These are phyloP conservation scores for Drosophila kikkawai DNA, from an alignment of 1,140 invertebrate species.

Conservation along the genomic window DNA sequence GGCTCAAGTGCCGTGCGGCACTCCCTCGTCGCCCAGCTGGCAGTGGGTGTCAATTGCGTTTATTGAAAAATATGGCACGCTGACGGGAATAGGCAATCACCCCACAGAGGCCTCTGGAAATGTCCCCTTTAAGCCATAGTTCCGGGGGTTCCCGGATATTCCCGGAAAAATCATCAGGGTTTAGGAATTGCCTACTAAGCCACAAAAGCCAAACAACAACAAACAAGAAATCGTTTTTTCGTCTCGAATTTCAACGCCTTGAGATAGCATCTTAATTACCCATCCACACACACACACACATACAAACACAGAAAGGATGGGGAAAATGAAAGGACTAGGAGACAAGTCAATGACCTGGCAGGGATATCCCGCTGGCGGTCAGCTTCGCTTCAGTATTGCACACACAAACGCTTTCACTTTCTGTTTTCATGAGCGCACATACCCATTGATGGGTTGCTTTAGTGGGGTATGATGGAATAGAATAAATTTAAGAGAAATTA, in stretches of 20 bases:
- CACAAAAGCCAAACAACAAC: conserved; percentile 23
- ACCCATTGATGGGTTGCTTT: neutral
- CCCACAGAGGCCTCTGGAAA: conserved; percentile 7
- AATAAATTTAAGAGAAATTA: rapidly evolving
- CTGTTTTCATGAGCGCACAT: neutral
- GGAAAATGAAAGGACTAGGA: conserved; percentile 1
- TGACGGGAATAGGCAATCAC: conserved; percentile 24
- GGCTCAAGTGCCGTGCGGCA: conserved; percentile 16
- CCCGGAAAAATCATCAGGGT: conserved; percentile 1
- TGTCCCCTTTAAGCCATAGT: conserved; percentile 28
- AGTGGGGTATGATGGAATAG: neutral
- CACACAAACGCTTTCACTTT: conserved; percentile 34
- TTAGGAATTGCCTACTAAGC: conserved; percentile 25
- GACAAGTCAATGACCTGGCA: conserved; percentile 65
- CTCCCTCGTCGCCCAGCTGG: neutral
- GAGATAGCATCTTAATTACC: conserved; percentile 78
- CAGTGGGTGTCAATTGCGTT: conserved; percentile 63
- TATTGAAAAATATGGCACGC: conserved; percentile 70
- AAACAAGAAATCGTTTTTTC: conserved; percentile 41
- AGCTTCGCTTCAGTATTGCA: conserved; percentile 49
- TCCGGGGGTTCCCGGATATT: conserved; percentile 16
- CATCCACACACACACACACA: conserved; percentile 25
- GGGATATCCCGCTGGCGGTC: conserved; percentile 32
- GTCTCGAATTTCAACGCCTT: conserved; percentile 66
- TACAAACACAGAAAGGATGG: neutral